Evolutionary conservation across 2,797 vertebrate genomes (phyloP).

Genomic region (Galagoides demidoff): DNA sequence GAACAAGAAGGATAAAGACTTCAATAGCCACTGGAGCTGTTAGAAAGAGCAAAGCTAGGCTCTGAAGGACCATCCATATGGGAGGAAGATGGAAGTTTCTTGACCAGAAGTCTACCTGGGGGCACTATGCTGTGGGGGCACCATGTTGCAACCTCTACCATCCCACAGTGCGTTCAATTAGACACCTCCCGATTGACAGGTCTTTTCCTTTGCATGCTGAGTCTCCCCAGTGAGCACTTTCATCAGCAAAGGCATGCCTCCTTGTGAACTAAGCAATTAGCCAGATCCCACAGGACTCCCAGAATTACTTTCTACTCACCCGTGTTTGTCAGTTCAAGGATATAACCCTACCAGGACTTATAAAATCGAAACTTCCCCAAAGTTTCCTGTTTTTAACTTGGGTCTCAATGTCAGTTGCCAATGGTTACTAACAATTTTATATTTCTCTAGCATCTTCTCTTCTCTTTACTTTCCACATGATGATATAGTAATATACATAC

Average conservation of each 20-base stretch:
- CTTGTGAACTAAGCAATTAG: not conserved
- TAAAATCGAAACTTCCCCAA: not conserved
- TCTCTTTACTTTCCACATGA: not conserved
- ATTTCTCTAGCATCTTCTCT: not conserved
- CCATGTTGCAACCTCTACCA: not conserved
- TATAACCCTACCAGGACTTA: not conserved
- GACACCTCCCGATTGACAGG: not conserved
- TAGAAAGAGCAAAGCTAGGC: not conserved
- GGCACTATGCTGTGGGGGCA: not conserved
- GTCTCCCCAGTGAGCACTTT: not conserved
- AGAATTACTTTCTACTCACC: not conserved
- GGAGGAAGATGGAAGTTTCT: not conserved
- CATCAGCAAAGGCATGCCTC: not conserved
- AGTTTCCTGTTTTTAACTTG: not conserved
- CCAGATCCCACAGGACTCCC: not conserved
- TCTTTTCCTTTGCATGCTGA: fast-evolving
- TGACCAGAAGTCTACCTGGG: not conserved
- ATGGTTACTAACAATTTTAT: not conserved
- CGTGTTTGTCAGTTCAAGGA: not conserved
- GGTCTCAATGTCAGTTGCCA: not conserved
- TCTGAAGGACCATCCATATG: fast-evolving
- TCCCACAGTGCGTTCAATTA: not conserved
- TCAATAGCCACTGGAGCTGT: not conserved
- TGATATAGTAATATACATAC: not conserved
- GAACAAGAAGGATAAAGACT: not conserved